Base-by-base conservation (phyloP, 2,888 invertebrate species). In the Polyommatus iphigenia region DNA sequence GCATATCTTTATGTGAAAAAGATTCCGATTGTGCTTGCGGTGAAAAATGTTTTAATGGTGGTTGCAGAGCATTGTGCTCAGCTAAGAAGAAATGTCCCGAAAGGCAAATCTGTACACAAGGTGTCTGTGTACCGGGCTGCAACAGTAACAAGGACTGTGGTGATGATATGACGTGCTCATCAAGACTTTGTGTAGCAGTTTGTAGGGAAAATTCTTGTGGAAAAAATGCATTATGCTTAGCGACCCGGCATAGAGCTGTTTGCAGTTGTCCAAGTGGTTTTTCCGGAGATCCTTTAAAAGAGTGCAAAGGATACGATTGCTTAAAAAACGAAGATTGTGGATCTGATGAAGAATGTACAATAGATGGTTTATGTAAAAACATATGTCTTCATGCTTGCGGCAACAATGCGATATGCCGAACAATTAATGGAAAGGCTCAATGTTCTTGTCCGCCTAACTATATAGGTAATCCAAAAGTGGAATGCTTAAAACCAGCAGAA, bases 191-290 rank as follows among this genome's bases (percentile, higher is more conserved):
- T 85, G 91, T 95, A 73, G 95, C 96, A 88, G 96, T 97, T 71
- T 97, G 97, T 84, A 89, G 93, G 80, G 92, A 95, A 81, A 94
- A 95, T 72, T 96, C 97, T 1, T 98, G 98, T 84, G 98, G 98
- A 5, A 95, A 95, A 82, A 96, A 97, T 86, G 97, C 98, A 0
- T 86, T 97, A 1, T 98, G 98, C 86, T 95, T 96, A 81, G 96
- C 97, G 0, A 96, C 96, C 2, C 96, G 97, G 82, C 98, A 98
- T 88, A 95, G 97, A 71, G 96, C 97, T 72, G 95, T 98, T 4
- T 98, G 98, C 86, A 95, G 97, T 79, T 98, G 98, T 86, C 97
- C 98, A 0, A 97, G 97, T 85, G 98, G 98, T 20, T 97, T 95
- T 85, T 96, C 96, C 82, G 98, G 98, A 0, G 97, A 98, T 86